Percentiles rank a stretch among this genome's conserved stretches.
Conservation (phyloP, 2,888 invertebrate genomes). For the Chrysolina americana region DNA sequence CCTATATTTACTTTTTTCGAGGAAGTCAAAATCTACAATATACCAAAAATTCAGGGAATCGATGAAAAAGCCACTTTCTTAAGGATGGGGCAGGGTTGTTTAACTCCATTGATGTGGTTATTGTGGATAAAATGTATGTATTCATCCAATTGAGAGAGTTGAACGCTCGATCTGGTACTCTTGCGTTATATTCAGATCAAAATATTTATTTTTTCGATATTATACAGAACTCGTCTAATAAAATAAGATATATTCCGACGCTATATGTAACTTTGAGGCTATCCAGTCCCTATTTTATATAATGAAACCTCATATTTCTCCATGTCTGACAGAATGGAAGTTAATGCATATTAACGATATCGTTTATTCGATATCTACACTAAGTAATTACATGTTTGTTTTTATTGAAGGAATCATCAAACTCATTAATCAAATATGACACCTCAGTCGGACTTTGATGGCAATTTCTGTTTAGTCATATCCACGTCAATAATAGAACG, state of each 20-base stretch:
- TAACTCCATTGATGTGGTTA: too few relatives aligned
- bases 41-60: too few relatives aligned
- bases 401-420: conserved; percentile 50
- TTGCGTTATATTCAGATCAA: too few relatives aligned
- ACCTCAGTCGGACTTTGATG: conserved; percentile 43
- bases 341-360: conserved; percentile 43
- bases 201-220: not conserved
- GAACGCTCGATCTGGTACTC: too few relatives aligned
- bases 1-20: too few relatives aligned
- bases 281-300: not conserved
- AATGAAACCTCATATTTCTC: conserved; percentile 28
- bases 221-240: too few relatives aligned
- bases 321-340: conserved; percentile 28
- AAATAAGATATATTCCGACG: not conserved
- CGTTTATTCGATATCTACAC: conserved; percentile 36
- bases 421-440: conserved; percentile 51
- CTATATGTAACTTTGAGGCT: too few relatives aligned
- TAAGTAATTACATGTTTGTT: conserved; percentile 51
- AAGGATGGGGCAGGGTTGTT: too few relatives aligned
- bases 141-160: too few relatives aligned
- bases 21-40: too few relatives aligned
- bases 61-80: too few relatives aligned
- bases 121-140: too few relatives aligned
- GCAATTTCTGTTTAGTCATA: conserved; percentile 47
- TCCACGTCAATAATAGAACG: conserved; percentile 34